A percentile compares a stretch with the other conserved stretches of the same genome.
Evolutionary conservation across 2,888 invertebrate species (phyloP).

Genomic region (Conistra vaccinii): DNA sequence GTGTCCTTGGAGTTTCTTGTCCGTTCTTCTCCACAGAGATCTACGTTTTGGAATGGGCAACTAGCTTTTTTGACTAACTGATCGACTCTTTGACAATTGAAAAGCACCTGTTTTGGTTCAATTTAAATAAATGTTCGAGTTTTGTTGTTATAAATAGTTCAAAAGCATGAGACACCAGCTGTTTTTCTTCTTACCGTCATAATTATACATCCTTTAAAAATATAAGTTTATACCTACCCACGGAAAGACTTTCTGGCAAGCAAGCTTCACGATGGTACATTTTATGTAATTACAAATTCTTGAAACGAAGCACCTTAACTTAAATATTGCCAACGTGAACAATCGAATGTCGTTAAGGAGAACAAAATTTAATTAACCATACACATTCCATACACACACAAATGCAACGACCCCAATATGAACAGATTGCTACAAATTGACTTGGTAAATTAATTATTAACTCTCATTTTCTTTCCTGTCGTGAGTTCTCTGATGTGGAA

Average conservation of each 20-base stretch:
- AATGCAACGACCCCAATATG: background rate
- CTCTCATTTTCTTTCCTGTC: background rate
- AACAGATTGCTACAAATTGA: conserved; percentile 12
- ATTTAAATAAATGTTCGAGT: background rate
- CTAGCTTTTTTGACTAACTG: background rate
- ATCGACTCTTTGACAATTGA: background rate
- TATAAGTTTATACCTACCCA: background rate
- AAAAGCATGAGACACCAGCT: background rate
- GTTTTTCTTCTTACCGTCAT: background rate
- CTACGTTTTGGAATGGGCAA: background rate
- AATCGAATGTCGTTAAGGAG: background rate
- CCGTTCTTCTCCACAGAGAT: background rate
- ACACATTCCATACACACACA: background rate
- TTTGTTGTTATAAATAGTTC: background rate
- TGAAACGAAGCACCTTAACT: background rate
- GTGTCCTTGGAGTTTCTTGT: background rate
- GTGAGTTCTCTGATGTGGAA: background rate
- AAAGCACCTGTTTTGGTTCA: background rate
- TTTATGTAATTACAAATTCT: background rate
- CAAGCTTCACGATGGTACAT: background rate
- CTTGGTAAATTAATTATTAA: conserved; percentile 11
- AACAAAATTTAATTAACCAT: background rate
- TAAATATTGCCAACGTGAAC: background rate
- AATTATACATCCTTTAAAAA: background rate
- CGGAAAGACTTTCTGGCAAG: background rate